These are phyloP conservation scores for Spisula subtruncata DNA, from an alignment of 2,888 invertebrate genomes.

Conservation along the genomic window DNA sequence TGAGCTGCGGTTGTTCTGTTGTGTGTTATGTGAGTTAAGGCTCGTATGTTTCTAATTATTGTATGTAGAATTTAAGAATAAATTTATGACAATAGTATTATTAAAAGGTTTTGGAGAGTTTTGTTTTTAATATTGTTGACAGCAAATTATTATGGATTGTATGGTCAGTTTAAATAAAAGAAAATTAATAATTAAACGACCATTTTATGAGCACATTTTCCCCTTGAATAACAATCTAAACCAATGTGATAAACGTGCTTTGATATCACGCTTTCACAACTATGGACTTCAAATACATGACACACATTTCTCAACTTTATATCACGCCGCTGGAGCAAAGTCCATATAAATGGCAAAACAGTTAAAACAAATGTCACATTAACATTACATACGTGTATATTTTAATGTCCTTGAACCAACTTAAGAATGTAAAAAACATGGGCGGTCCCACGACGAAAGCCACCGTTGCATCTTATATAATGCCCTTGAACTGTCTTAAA, in stretches of 20 bases:
- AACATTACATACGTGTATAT: neutral
- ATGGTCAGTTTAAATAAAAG: too few relatives aligned
- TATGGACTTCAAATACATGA: neutral
- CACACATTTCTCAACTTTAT: neutral
- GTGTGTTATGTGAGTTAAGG: neutral
- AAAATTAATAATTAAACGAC: neutral
- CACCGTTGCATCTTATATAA: neutral
- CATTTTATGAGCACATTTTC: neutral
- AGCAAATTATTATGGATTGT: too few relatives aligned
- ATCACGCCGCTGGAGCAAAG: neutral
- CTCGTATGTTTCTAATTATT: neutral
- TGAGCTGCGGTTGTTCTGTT: too few relatives aligned
- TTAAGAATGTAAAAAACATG: neutral
- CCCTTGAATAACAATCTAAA: too few relatives aligned
- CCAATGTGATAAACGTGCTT: neutral
- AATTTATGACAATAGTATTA: too few relatives aligned
- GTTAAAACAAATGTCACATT: neutral
- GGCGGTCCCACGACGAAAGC: neutral
- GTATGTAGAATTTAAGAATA: neutral
- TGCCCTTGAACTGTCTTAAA: neutral
- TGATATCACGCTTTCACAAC: neutral
- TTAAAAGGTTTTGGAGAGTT: too few relatives aligned
- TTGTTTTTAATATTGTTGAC: too few relatives aligned
- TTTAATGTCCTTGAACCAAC: neutral
- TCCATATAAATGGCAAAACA: neutral